Percentiles rank a stretch among this genome's conserved stretches.
Conservation (phyloP, 1,140 invertebrate species). For the Drosophila trapezifrons region DNA sequence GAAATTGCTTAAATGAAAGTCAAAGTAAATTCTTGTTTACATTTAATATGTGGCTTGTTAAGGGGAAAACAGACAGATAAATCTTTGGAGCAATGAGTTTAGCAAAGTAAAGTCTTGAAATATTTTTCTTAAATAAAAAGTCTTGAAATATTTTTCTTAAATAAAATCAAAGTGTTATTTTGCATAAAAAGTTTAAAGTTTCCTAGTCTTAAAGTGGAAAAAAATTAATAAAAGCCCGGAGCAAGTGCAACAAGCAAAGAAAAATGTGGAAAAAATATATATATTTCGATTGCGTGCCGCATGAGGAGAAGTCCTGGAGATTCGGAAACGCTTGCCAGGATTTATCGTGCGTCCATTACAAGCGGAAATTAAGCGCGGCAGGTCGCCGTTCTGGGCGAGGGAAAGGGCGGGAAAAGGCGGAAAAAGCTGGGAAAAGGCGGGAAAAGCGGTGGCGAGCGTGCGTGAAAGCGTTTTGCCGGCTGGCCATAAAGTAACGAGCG, state of each 20-base stretch:
- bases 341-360: slow-evolving; percentile 82
- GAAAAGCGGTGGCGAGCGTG: slow-evolving; percentile 64
- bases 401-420: neutral
- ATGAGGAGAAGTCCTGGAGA: slow-evolving; percentile 32
- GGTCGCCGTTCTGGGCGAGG: slow-evolving; percentile 46
- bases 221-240: slow-evolving; percentile 33
- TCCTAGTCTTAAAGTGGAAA: neutral
- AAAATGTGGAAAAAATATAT: slow-evolving; percentile 57
- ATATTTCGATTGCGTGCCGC: slow-evolving; percentile 66
- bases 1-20: slow-evolving; percentile 14
- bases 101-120: neutral
- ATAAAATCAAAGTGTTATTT: neutral
- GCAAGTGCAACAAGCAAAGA: slow-evolving; percentile 33
- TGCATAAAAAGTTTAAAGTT: neutral
- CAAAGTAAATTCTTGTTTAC: slow-evolving; percentile 1
- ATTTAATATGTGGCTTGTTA: neutral
- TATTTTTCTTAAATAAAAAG: neutral
- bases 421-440: neutral
- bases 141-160: neutral
- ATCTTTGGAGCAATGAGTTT: neutral
- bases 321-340: slow-evolving; percentile 75
- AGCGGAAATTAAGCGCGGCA: slow-evolving; percentile 82
- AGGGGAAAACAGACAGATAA: neutral
- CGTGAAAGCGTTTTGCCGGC: slow-evolving; percentile 80
- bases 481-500: slow-evolving; percentile 45